phyloP scores from a whole-genome alignment of 2,797 vertebrate species.

The Pseudomugil tenellus region DNA sequence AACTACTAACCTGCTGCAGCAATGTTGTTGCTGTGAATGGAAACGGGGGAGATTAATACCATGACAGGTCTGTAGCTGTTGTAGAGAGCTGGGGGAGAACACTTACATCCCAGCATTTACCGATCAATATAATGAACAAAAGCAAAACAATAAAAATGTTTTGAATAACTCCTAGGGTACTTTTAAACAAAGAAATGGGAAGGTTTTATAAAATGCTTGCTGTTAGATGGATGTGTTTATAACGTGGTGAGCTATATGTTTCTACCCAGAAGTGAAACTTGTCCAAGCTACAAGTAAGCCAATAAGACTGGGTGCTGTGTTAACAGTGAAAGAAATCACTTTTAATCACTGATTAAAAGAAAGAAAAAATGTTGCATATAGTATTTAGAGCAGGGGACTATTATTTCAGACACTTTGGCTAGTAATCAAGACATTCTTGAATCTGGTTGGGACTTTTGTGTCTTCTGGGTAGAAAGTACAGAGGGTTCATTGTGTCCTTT shows the following conservation, averaged over 20 bases:
- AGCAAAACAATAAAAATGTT: neutral
- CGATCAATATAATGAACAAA: neutral
- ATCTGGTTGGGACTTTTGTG: slow-evolving; percentile 61
- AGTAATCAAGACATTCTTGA: slow-evolving; percentile 66
- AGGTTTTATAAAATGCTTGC: slow-evolving; percentile 36
- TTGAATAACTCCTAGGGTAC: neutral
- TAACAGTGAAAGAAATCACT: slow-evolving; percentile 66
- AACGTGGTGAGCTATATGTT: slow-evolving; percentile 59
- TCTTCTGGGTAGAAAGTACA: slow-evolving; percentile 68
- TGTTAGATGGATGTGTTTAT: slow-evolving; percentile 47
- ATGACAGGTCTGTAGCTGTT: neutral
- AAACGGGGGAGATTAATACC: neutral
- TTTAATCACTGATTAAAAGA: slow-evolving; percentile 63
- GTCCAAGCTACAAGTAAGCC: slow-evolving; percentile 60
- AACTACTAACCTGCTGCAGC: neutral
- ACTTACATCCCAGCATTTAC: neutral
- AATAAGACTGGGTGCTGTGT: slow-evolving; percentile 58
- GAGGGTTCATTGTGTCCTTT: slow-evolving; percentile 74
- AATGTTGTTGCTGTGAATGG: neutral
- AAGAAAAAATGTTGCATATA: slow-evolving; percentile 63
- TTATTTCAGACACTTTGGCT: slow-evolving; percentile 77
- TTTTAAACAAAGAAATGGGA: slow-evolving; percentile 29
- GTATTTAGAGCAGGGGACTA: slow-evolving; percentile 65
- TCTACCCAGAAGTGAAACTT: slow-evolving; percentile 44
- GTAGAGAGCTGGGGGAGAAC: neutral